Percentiles rank a stretch among this genome's conserved stretches.
phyloP scores from a whole-genome alignment of 2,888 invertebrate species.

The Eudasyphora cyanicolor region DNA sequence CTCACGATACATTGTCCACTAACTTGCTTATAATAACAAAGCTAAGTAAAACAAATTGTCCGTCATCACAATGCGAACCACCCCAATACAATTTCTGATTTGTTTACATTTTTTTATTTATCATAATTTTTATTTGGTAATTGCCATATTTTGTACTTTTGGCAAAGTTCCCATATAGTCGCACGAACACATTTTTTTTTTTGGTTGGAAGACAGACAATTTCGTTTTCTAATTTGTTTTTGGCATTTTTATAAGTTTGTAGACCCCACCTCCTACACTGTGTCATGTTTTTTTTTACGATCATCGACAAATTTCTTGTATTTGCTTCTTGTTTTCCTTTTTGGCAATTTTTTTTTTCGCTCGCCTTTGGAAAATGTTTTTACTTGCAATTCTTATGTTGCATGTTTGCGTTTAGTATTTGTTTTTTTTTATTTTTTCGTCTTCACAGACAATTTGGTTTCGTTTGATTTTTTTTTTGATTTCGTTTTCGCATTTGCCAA shows the following conservation, averaged over 20 bases:
- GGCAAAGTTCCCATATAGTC: conserved; percentile 47
- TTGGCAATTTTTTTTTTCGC: background rate
- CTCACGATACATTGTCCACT: too few relatives aligned
- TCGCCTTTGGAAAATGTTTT: conserved; percentile 1
- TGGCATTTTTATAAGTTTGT: conserved; percentile 24
- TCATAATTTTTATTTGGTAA: background rate
- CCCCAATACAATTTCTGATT: background rate
- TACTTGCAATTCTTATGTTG: conserved; percentile 50
- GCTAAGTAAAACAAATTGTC: too few relatives aligned
- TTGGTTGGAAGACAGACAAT: conserved; percentile 31
- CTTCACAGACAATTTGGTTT: conserved; percentile 7
- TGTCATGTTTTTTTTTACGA: background rate
- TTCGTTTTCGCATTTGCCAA: background rate
- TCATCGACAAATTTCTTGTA: background rate
- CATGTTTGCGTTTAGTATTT: conserved; percentile 45
- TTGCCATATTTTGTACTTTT: conserved; percentile 34
- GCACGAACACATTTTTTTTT: background rate
- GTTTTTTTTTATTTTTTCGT: too few relatives aligned
- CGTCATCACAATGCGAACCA: too few relatives aligned
- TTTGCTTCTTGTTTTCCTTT: background rate
- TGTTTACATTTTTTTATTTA: conserved; percentile 27
- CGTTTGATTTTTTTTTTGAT: background rate
- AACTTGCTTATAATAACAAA: too few relatives aligned
- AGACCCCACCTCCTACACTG: conserved; percentile 15
- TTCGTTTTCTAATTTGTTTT: conserved; percentile 49